Conservation (phyloP, 2,888 invertebrate species). For the Neoitamus cyanurus region DNA sequence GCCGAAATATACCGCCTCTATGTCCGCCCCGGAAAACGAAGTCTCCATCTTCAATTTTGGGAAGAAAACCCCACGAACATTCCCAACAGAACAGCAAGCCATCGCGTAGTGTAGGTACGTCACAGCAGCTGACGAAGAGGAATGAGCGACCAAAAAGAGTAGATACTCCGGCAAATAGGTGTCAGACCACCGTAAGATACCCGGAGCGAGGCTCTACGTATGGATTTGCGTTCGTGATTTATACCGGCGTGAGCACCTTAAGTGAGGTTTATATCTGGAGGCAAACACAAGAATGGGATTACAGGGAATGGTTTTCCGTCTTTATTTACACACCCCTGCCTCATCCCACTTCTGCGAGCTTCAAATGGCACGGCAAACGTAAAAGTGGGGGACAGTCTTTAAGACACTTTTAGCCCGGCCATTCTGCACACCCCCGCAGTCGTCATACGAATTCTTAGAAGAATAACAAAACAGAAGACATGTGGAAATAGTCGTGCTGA, state of each 20-base stretch:
- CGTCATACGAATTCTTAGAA: not conserved
- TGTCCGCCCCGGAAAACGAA: not conserved
- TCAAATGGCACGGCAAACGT: not conserved
- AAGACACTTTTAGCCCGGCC: not conserved
- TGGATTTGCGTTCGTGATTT: slow-evolving; percentile 30
- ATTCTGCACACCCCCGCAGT: not conserved
- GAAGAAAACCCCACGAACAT: not conserved
- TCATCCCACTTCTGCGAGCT: no score
- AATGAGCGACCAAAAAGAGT: not conserved
- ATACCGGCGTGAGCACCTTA: slow-evolving; percentile 21
- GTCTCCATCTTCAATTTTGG: not conserved
- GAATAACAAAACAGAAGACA: not conserved
- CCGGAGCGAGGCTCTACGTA: not conserved
- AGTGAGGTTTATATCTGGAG: slow-evolving; percentile 10
- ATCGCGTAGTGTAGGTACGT: not conserved
- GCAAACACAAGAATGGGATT: slow-evolving; percentile 20
- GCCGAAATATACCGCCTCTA: not conserved
- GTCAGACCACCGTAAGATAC: not conserved
- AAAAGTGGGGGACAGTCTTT: not conserved
- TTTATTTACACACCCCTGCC: not conserved
- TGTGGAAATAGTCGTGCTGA: not conserved
- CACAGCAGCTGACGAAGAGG: not conserved
- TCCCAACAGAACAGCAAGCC: not conserved
- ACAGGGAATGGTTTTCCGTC: not conserved
- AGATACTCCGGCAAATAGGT: slow-evolving; percentile 3